A percentile compares a stretch with the other conserved stretches of the same genome.
phyloP scores from a whole-genome alignment of 2,797 vertebrate species.

The Peromyscus eremicus region DNA sequence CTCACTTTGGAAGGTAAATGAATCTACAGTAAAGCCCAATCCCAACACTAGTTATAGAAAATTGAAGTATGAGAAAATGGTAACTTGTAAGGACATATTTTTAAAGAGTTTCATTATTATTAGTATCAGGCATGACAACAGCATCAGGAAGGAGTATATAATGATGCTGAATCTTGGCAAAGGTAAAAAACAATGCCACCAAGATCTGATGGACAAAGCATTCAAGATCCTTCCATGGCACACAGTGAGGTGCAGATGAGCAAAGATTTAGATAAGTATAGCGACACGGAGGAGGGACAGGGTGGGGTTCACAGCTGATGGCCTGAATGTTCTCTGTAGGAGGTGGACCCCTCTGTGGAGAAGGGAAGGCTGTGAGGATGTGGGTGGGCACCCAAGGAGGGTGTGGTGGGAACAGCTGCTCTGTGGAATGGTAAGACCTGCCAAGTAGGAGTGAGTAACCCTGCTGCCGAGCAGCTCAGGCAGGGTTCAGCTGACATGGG shows the following conservation, averaged over 20 bases:
- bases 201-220: neutral
- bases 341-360: neutral
- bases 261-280: constrained; percentile 22
- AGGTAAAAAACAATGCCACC: neutral
- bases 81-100: neutral
- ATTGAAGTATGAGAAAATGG: neutral
- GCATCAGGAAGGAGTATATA: neutral
- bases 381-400: neutral
- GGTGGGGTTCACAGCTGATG: neutral
- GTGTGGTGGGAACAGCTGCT: constrained; percentile 75
- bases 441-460: constrained; percentile 72
- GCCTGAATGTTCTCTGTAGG: neutral
- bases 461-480: constrained; percentile 42
- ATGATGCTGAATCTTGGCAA: neutral
- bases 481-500: constrained; percentile 73
- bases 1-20: neutral
- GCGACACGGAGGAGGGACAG: neutral
- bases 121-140: neutral
- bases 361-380: neutral
- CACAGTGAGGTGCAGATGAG: neutral
- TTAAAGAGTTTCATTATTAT: neutral
- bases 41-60: neutral
- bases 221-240: neutral
- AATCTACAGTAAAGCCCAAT: neutral
- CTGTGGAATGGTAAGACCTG: constrained; percentile 61